Percentiles rank a stretch among this genome's conserved stretches.
These are phyloP conservation scores for Bicyclus anynana DNA, from an alignment of 1,140 invertebrate species.

Conservation along the genomic window DNA sequence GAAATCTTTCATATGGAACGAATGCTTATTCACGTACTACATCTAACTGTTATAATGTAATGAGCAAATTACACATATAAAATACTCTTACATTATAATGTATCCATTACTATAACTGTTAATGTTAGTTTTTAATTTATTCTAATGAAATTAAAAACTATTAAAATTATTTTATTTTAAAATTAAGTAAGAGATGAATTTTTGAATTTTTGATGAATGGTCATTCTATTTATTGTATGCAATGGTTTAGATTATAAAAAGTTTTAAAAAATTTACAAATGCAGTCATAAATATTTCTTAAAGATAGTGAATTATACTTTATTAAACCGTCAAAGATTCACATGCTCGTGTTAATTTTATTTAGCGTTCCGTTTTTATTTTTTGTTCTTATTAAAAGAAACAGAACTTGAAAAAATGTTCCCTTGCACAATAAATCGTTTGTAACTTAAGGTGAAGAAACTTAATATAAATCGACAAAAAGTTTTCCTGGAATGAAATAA, in stretches of 20 bases:
- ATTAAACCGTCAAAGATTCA: neutral
- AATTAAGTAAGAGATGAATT: too few species aligned
- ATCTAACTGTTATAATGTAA: neutral
- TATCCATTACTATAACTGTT: too few species aligned
- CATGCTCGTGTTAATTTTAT: conserved; percentile 1
- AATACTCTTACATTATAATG: too few species aligned
- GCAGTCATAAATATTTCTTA: too few species aligned
- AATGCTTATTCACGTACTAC: conserved; percentile 6
- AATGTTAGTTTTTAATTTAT: too few species aligned
- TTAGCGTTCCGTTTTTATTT: conserved; percentile 6
- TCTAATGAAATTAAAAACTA: too few species aligned
- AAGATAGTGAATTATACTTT: neutral
- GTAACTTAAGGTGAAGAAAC: conserved; percentile 22
- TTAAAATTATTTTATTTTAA: too few species aligned
- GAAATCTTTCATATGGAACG: conserved; percentile 48
- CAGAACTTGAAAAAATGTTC: conserved; percentile 4
- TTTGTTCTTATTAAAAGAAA: neutral
- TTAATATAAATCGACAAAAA: conserved; percentile 37
- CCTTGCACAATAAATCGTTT: conserved; percentile 10
- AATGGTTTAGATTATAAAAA: too few species aligned
- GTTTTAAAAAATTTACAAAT: too few species aligned
- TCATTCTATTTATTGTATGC: too few species aligned
- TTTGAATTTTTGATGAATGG: too few species aligned
- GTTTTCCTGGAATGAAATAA: conserved; percentile 36
- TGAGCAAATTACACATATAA: too few species aligned